Evolutionary conservation across 2,888 invertebrate species (phyloP).

Genomic region (Hypercompe scribonia): DNA sequence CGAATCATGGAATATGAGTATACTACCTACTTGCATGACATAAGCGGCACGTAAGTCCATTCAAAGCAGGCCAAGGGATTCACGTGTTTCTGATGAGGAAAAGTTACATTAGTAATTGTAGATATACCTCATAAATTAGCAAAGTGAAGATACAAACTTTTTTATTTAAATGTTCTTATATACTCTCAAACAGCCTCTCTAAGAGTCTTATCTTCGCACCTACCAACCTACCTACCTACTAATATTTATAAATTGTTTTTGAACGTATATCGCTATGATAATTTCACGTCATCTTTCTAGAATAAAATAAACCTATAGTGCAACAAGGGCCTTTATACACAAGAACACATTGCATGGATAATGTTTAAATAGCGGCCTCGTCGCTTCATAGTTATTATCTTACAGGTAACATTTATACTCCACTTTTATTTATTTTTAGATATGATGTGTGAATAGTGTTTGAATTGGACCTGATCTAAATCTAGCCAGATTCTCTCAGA

Average conservation of each 20-base stretch:
- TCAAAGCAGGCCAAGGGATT: constrained; percentile 42
- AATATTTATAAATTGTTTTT: neutral
- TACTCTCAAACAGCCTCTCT: neutral
- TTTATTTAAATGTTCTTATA: neutral
- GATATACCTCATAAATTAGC: constrained; percentile 25
- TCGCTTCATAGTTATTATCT: too few species aligned
- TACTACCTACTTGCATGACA: constrained; percentile 14
- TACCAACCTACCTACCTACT: neutral
- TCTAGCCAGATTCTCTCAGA: too few species aligned
- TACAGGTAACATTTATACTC: too few species aligned
- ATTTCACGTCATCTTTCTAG: too few species aligned
- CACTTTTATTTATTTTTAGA: too few species aligned
- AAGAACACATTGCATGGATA: too few species aligned
- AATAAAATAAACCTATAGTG: too few species aligned
- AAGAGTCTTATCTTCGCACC: too few species aligned
- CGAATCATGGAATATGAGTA: neutral
- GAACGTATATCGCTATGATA: neutral
- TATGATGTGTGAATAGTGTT: too few species aligned
- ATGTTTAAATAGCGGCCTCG: too few species aligned
- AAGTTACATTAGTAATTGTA: constrained; percentile 27
- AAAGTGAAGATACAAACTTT: constrained; percentile 16
- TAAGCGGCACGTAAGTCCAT: constrained; percentile 3
- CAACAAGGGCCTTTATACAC: too few species aligned
- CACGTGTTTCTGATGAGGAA: constrained; percentile 37
- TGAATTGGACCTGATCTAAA: too few species aligned